phyloP scores from a whole-genome alignment of 2,797 vertebrate species.

The Morelia viridis region DNA sequence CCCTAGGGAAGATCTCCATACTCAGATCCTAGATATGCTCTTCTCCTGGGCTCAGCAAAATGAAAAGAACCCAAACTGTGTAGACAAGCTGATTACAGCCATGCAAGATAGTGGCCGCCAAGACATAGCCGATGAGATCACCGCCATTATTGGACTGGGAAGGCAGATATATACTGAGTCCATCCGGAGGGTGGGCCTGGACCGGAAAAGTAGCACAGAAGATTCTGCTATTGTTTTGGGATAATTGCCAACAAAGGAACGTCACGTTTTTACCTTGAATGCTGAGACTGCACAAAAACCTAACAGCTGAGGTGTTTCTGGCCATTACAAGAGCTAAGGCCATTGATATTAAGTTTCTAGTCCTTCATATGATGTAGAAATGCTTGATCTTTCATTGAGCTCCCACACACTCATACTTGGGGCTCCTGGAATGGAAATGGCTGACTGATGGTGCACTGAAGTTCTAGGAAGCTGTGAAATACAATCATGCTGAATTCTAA shows the following conservation, averaged over 20 bases:
- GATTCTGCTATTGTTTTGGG: constrained; percentile 60
- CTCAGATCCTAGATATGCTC: constrained; percentile 88
- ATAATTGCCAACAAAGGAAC: constrained; percentile 25
- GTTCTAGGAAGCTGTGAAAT: background rate
- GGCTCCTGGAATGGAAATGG: background rate
- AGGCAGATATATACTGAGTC: constrained; percentile 86
- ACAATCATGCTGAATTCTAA: constrained; percentile 25
- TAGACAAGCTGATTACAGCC: constrained; percentile 79
- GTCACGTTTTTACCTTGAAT: accelerated
- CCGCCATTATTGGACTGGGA: constrained; percentile 84
- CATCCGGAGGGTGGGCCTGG: constrained; percentile 86
- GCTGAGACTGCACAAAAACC: background rate
- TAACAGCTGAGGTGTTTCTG: background rate
- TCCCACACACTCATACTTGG: background rate
- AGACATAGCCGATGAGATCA: constrained; percentile 90
- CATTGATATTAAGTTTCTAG: accelerated
- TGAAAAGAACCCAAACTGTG: constrained; percentile 73
- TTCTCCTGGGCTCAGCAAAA: constrained; percentile 89
- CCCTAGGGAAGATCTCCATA: constrained; percentile 84
- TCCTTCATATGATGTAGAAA: background rate
- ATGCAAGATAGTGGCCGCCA: constrained; percentile 84
- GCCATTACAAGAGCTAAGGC: background rate
- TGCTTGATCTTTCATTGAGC: background rate
- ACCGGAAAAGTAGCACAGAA: constrained; percentile 65
- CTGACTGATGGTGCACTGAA: background rate